These are phyloP conservation scores for Ictalurus punctatus DNA, from an alignment of 2,113 vertebrate species.

Conservation along the genomic window DNA sequence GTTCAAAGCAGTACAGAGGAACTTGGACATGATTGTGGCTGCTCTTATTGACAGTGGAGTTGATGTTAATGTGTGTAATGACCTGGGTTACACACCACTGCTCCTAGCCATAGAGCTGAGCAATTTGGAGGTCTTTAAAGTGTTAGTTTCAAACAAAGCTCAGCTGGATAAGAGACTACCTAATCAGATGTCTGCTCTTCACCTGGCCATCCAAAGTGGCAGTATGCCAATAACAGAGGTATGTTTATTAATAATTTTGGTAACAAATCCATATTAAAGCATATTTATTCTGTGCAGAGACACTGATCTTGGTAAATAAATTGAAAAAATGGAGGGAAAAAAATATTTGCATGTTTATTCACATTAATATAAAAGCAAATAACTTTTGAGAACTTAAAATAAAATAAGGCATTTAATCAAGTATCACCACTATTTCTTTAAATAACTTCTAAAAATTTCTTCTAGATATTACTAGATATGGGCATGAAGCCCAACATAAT, in stretches of 20 bases:
- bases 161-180: slow-evolving; percentile 61
- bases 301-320: neutral
- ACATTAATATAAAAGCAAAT: neutral
- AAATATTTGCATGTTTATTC: neutral
- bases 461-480: slow-evolving; percentile 62
- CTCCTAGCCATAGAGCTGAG: slow-evolving; percentile 73
- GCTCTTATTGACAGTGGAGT: slow-evolving; percentile 70
- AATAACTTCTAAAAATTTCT: neutral
- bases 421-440: neutral
- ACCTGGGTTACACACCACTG: slow-evolving; percentile 74
- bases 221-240: slow-evolving; percentile 61
- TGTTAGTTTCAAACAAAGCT: slow-evolving; percentile 66
- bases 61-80: slow-evolving; percentile 65
- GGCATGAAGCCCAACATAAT: slow-evolving; percentile 67
- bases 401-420: neutral
- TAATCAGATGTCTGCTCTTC: slow-evolving; percentile 70
- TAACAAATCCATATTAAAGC: neutral
- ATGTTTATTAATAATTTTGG: neutral
- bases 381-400: neutral
- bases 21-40: slow-evolving; percentile 62
- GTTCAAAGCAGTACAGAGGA: slow-evolving; percentile 77
- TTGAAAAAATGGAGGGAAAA: neutral
- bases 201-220: slow-evolving; percentile 72
- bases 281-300: neutral
- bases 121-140: slow-evolving; percentile 69